Percentiles rank a stretch among this genome's conserved stretches.
Conservation (phyloP, 2,888 invertebrate genomes). For the Poecilus cupreus region DNA sequence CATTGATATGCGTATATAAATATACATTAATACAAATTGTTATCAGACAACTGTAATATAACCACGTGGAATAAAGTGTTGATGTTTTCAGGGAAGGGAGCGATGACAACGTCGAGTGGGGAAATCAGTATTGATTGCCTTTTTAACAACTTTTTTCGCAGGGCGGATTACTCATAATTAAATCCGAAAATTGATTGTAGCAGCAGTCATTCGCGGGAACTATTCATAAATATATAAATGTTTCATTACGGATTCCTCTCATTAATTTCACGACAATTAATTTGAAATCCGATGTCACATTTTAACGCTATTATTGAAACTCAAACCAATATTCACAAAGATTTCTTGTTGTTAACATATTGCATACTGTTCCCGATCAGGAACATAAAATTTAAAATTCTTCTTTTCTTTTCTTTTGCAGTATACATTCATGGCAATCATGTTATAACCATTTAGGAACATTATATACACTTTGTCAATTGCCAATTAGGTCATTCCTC, state of each 20-base stretch:
- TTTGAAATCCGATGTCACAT: not conserved
- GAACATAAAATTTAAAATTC: too few relatives aligned
- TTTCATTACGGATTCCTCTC: not conserved
- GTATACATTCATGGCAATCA: too few relatives aligned
- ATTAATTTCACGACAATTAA: not conserved
- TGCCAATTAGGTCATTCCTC: too few relatives aligned
- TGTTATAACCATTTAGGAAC: too few relatives aligned
- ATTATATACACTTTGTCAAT: too few relatives aligned
- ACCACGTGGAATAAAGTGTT: conserved; percentile 50
- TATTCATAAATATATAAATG: conserved; percentile 5
- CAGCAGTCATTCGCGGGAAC: not conserved
- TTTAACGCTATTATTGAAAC: not conserved
- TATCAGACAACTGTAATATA: conserved; percentile 61
- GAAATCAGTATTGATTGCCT: conserved; percentile 39
- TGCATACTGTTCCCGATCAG: too few relatives aligned
- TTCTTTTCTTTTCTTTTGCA: too few relatives aligned
- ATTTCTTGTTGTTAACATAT: too few relatives aligned
- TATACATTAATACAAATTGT: conserved; percentile 71
- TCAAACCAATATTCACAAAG: not conserved
- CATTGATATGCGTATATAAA: conserved; percentile 71
- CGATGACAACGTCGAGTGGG: conserved; percentile 26
- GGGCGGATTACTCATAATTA: conserved; percentile 28
- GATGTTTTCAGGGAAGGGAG: conserved; percentile 14
- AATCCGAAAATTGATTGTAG: conserved; percentile 26
- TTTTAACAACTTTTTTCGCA: conserved; percentile 39